Evolutionary conservation across 2,797 vertebrate species (phyloP).

Genomic region (Lemur catta): DNA sequence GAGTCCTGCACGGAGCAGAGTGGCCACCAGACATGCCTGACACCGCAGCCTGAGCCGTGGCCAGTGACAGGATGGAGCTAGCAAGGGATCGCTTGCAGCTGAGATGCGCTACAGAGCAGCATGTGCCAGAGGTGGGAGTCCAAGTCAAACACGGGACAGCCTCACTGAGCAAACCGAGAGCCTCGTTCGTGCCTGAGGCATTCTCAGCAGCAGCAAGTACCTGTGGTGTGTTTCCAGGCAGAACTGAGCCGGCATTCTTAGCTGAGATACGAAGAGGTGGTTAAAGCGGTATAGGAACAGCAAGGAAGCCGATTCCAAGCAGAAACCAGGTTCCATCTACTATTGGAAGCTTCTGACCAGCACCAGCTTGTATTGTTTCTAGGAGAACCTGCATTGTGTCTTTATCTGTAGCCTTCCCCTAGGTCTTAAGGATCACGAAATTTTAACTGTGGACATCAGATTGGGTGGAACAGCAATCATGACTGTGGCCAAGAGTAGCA

Average conservation of each 20-base stretch:
- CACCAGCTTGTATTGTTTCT: background rate
- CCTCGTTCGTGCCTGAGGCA: background rate
- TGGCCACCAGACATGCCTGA: background rate
- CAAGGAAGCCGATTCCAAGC: too few relatives aligned
- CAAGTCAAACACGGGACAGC: constrained; percentile 71
- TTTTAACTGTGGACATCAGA: background rate
- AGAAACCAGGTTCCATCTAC: background rate
- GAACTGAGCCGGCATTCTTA: background rate
- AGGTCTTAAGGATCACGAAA: background rate
- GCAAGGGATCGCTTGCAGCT: constrained; percentile 69
- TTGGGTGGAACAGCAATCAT: background rate
- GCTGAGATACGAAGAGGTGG: background rate
- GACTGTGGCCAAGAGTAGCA: constrained; percentile 86
- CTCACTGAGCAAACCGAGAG: constrained; percentile 69
- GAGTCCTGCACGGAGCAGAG: too few relatives aligned
- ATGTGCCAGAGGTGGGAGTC: constrained; percentile 68
- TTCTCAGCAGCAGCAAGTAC: too few relatives aligned
- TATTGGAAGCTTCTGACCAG: background rate
- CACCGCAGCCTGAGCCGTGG: background rate
- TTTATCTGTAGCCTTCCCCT: background rate
- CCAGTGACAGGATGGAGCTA: background rate
- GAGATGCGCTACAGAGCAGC: constrained; percentile 71
- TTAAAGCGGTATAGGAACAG: background rate
- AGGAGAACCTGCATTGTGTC: background rate
- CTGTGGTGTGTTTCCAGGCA: background rate